Base-by-base conservation (phyloP, 2,888 invertebrate genomes). In the Cacoxenus indagator region DNA sequence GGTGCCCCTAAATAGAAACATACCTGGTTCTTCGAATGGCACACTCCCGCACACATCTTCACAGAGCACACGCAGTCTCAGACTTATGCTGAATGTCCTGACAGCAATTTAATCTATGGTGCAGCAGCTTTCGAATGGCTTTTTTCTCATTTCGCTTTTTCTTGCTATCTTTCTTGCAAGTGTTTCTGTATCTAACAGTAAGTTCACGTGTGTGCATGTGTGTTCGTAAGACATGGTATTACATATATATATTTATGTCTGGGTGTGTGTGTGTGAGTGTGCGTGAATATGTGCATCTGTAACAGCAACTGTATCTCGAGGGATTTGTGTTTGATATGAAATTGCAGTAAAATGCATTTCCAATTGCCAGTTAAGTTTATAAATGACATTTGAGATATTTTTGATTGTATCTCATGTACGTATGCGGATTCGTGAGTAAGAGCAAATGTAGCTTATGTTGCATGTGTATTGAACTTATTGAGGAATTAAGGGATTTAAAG, bases 311-410 rank as follows among this genome's bases (percentile, higher is more conserved):
- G 46, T 61, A 61, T 37, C 59, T 61, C 26, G 37, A 37, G 55
- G 59, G 37, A 37, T 61, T 61, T 37, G 9, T 37, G 37, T 61
- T 61, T 31, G 59, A 61, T 61, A 61, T 61, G 59, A 61, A 61
- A 61, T 61, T 61, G 59, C 59, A 61, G 37, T 45, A n/a, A 69
- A 67, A 68, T 69, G 69, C 70, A 73, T 70, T 73, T 67, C 69
- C 65, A 73, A 69, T 73, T 70, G 75, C 45, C 72, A 71, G 67
- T 70, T 65, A 51, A 67, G 66, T 73, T 68, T 72, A 61, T 61
- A 61, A 61, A 61, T 61, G 59, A 61, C 59, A 61, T 61, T 26
- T 37, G 37, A 55, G 24, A 55, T 55, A 55, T 24, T 55, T 55
- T 27, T 55, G 55, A 55, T 55, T 27, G 19, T 19, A 55, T 55